Conservation (phyloP, 2,113 vertebrate species). For the Rallus limicola region DNA sequence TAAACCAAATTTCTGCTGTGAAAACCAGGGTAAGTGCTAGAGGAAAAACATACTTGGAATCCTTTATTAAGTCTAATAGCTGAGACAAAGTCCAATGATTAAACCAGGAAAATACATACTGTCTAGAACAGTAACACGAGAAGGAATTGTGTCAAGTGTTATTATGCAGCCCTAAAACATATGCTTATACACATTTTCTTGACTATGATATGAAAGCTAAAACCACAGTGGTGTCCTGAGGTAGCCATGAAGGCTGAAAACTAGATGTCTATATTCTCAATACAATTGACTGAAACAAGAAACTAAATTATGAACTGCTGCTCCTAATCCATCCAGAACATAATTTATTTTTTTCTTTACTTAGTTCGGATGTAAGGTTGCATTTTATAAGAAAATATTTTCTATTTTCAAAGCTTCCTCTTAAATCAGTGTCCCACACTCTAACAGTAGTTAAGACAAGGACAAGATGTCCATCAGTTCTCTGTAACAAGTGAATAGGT, state of each 20-base stretch:
- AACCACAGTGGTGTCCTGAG: not conserved
- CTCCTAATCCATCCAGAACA: not conserved
- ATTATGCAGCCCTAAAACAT: not conserved
- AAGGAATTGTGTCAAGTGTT: not conserved
- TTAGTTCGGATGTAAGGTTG: not conserved
- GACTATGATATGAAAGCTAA: not conserved
- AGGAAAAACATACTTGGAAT: not conserved
- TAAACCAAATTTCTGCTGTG: not conserved
- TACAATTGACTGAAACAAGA: not conserved
- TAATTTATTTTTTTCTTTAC: not conserved
- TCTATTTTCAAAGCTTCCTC: not conserved
- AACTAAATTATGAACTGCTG: not conserved
- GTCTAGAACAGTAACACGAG: not conserved
- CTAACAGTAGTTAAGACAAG: not conserved
- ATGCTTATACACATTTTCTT: not conserved
- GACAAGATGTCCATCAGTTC: not conserved
- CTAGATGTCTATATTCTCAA: not conserved
- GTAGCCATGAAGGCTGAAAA: not conserved
- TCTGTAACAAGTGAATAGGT: not conserved
- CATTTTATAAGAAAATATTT: not conserved
- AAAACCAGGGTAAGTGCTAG: not conserved
- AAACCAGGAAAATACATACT: not conserved
- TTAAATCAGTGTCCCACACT: not conserved
- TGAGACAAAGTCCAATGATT: conserved; percentile 10
- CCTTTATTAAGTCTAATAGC: not conserved